These are phyloP conservation scores for Lithobates pipiens DNA, from an alignment of 2,797 vertebrate genomes.

Conservation along the genomic window DNA sequence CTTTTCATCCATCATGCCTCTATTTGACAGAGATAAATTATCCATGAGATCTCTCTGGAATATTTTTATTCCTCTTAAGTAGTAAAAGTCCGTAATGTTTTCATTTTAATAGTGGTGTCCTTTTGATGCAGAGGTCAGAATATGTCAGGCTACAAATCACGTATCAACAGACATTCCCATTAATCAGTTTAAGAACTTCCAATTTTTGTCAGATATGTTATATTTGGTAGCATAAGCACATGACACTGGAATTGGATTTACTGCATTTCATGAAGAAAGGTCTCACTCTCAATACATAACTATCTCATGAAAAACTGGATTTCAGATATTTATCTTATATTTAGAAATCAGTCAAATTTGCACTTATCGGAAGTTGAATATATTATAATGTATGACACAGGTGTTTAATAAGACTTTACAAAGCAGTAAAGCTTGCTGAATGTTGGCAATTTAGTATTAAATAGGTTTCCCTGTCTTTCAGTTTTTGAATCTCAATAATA, in stretches of 20 bases:
- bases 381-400: background rate
- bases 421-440: background rate
- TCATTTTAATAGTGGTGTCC: slow-evolving; percentile 55
- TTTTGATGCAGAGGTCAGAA: slow-evolving; percentile 56
- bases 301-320: background rate
- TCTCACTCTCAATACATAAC: background rate
- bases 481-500: too few relatives aligned
- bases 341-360: background rate
- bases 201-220: slow-evolving; percentile 21
- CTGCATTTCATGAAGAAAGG: slow-evolving; percentile 4
- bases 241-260: background rate
- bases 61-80: slow-evolving; percentile 60
- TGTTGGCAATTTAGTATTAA: too few relatives aligned
- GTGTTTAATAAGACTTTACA: background rate
- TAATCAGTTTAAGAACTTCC: slow-evolving; percentile 43
- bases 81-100: slow-evolving; percentile 55
- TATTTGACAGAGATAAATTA: slow-evolving; percentile 58
- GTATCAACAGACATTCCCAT: slow-evolving; percentile 22
- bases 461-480: too few relatives aligned
- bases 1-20: slow-evolving; percentile 59
- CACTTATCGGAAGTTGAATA: background rate
- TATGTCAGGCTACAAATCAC: slow-evolving; percentile 51
- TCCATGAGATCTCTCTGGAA: slow-evolving; percentile 53
- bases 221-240: slow-evolving; percentile 10
- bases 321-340: background rate